These are phyloP conservation scores for Scaptomyza polygonia DNA, from an alignment of 2,888 invertebrate species.

Conservation along the genomic window DNA sequence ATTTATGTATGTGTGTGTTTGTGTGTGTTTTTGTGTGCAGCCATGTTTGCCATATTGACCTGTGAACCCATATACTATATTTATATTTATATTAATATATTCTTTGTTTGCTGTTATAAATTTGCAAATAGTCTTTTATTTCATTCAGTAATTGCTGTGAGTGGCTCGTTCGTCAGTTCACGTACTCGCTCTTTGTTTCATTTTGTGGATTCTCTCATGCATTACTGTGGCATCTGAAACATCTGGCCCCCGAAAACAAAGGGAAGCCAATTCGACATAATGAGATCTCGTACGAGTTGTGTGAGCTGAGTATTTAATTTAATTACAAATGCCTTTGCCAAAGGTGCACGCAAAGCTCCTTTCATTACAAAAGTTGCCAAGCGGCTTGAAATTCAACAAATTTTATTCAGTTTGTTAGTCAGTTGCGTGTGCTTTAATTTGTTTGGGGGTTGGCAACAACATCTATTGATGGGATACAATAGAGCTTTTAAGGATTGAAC, in stretches of 20 bases:
- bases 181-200: background rate
- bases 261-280: constrained; percentile 46
- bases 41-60: constrained; percentile 36
- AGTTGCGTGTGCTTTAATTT: constrained; percentile 15
- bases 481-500: background rate
- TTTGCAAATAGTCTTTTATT: constrained; percentile 53
- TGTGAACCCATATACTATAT: constrained; percentile 15
- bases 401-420: background rate
- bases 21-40: constrained; percentile 14
- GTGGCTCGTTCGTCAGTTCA: background rate
- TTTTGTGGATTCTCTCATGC: constrained; percentile 3
- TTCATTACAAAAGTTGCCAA: constrained; percentile 1
- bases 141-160: constrained; percentile 54
- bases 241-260: background rate
- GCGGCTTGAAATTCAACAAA: constrained; percentile 20
- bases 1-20: no score
- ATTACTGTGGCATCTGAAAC: background rate
- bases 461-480: background rate
- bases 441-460: background rate
- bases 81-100: background rate
- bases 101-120: constrained; percentile 40
- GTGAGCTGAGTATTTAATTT: constrained; percentile 9
- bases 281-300: constrained; percentile 16
- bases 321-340: constrained; percentile 15
- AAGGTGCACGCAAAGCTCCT: constrained; percentile 4